These are phyloP conservation scores for Oryzias dopingdopingensis DNA, from an alignment of 2,797 vertebrate genomes.

Conservation along the genomic window DNA sequence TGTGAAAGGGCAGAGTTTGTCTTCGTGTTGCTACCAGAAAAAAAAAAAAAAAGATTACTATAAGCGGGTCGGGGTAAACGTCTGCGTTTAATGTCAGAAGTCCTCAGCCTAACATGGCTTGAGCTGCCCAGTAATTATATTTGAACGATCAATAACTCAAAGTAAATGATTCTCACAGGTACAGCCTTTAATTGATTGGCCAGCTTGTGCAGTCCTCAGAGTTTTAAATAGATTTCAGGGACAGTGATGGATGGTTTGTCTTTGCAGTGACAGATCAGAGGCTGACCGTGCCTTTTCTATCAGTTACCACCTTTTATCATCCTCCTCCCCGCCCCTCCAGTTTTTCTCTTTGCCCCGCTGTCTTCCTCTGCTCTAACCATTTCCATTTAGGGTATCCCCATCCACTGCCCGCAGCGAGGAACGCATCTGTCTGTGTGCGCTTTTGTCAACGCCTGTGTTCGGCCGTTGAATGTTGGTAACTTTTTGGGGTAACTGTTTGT, in stretches of 20 bases:
- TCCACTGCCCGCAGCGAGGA: constrained; percentile 61
- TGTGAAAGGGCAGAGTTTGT: too few relatives aligned
- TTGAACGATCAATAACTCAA: constrained; percentile 11
- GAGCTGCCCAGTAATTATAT: constrained; percentile 9
- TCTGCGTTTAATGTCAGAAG: too few relatives aligned
- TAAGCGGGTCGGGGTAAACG: too few relatives aligned
- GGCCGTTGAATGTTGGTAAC: constrained; percentile 7
- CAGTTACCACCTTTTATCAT: constrained; percentile 63
- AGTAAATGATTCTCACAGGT: constrained; percentile 8
- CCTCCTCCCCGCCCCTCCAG: constrained; percentile 11
- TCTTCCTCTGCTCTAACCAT: constrained; percentile 40
- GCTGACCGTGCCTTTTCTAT: constrained; percentile 42
- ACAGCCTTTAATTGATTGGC: constrained; percentile 23
- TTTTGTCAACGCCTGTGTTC: constrained; percentile 21
- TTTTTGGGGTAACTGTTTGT: constrained; percentile 40
- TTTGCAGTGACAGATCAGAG: constrained; percentile 30
- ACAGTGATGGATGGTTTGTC: constrained; percentile 39
- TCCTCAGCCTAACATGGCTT: constrained; percentile 1
- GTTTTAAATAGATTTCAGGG: constrained; percentile 42
- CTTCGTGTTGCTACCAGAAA: too few relatives aligned
- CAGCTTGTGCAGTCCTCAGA: constrained; percentile 7
- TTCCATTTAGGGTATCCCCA: constrained; percentile 79
- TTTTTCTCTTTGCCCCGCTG: constrained; percentile 18
- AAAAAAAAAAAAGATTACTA: too few relatives aligned
- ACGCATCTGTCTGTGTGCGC: constrained; percentile 30